Evolutionary conservation across 2,888 invertebrate species (phyloP), one percentile per base, ranked within the genome.

Genomic region (Dorcus parallelipipedus): DNA sequence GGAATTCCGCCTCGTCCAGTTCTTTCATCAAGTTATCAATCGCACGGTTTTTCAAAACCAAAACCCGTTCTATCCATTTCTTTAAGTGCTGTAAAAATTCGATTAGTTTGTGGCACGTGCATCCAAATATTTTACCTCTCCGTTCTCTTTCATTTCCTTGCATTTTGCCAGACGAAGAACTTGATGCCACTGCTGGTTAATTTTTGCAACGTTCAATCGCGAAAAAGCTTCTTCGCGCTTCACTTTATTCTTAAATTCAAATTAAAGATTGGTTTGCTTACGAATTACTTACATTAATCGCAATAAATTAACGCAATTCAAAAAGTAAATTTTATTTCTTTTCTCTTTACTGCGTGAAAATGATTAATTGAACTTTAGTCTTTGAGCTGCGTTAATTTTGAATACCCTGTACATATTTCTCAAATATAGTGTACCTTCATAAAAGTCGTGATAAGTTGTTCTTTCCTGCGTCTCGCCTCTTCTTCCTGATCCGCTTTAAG

Each of bases 121-220:
- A 6, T 52, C 9, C 9, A n/a, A n/a, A 2, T 26, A 8, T 56
- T 52, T 66, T 72, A 87, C 88, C 77, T 82, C 81, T 45, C 91
- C 84, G 64, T 90, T 86, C 39, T 85, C 78, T 41, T 85, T 83
- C 78, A 92, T 82, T 71, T 91, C 89, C 59, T 86, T 85, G 70
- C 89, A 88, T 80, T 93, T 93, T 52, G 88, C 83, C 72, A 84
- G 85, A 0, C 93, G 83, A 54, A 93, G 77, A 59, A 90, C 84
- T 61, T 85, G 88, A 49, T 93, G 85, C 93, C 93, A 93, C 75
- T 89, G 86, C 77, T 91, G 91, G 72, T 93, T 92, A 53, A 93
- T 87, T 79, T 93, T 93, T 0, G 93, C 91, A 61, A 87, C 83
- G 73, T 93, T 93, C 51, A 90, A 79, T 50, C 91, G 85, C 2